A percentile compares a stretch with the other conserved stretches of the same genome.
Evolutionary conservation across 1,140 invertebrate genomes (phyloP).

Genomic region (Oscheius sp.): DNA sequence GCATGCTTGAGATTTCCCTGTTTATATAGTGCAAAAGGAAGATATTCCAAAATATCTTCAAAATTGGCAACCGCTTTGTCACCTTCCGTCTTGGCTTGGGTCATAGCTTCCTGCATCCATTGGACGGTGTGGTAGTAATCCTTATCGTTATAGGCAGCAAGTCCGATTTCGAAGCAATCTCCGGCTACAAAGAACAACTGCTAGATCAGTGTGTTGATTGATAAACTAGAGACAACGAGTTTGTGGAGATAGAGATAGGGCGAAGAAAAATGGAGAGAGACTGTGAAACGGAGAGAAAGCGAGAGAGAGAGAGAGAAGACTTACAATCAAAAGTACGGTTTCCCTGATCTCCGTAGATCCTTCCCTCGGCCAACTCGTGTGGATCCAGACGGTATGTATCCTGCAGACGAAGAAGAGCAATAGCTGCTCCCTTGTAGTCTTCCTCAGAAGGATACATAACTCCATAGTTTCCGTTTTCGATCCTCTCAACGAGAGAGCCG

Average conservation of each 20-base stretch:
- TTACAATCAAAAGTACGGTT: slow-evolving; percentile 46
- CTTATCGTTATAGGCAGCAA: slow-evolving; percentile 85
- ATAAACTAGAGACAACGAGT: too few species aligned
- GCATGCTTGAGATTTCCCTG: slow-evolving; percentile 80
- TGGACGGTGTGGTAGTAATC: slow-evolving; percentile 88
- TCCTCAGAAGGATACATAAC: slow-evolving; percentile 52
- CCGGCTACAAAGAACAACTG: slow-evolving; percentile 70
- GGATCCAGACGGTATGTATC: slow-evolving; percentile 93
- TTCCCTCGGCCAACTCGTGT: slow-evolving; percentile 79
- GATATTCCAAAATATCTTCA: slow-evolving; percentile 84
- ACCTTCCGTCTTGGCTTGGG: slow-evolving; percentile 65
- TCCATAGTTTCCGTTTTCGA: slow-evolving; percentile 26
- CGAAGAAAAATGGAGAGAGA: too few species aligned
- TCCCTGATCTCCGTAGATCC: slow-evolving; percentile 65
- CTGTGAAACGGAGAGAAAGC: too few species aligned
- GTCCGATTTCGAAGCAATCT: slow-evolving; percentile 92
- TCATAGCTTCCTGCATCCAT: slow-evolving; percentile 89
- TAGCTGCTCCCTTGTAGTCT: slow-evolving; percentile 87
- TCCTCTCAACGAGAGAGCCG: background rate
- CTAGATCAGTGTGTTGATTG: too few species aligned
- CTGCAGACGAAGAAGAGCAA: slow-evolving; percentile 88
- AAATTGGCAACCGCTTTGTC: slow-evolving; percentile 65
- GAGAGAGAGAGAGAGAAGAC: too few species aligned
- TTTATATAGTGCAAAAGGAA: slow-evolving; percentile 87
- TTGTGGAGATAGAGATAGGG: too few species aligned